Evolutionary conservation across 2,888 invertebrate genomes (phyloP).

Genomic region (Tethea ocularis): DNA sequence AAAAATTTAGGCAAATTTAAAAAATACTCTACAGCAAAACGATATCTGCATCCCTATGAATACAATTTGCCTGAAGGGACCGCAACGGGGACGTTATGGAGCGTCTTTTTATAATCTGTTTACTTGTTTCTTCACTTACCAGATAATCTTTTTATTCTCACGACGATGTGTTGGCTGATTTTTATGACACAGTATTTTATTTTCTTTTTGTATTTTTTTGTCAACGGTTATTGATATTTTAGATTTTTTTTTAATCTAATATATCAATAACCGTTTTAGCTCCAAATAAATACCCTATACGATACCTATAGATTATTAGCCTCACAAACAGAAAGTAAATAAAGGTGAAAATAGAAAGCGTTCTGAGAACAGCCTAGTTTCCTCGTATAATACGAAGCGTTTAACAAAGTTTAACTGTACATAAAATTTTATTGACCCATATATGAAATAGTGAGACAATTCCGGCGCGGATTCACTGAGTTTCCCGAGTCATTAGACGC

Average conservation of each 20-base stretch:
- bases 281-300: too few species aligned
- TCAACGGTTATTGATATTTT: too few species aligned
- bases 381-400: constrained; percentile 52
- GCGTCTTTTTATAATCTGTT: constrained; percentile 81
- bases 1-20: neutral
- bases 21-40: neutral
- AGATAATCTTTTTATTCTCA: constrained; percentile 74
- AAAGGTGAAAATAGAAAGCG: constrained; percentile 2
- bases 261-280: too few species aligned
- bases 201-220: neutral
- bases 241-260: too few species aligned
- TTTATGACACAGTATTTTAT: constrained; percentile 13
- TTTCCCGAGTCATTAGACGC: constrained; percentile 80
- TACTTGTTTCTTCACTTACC: constrained; percentile 67
- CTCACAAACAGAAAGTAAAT: constrained; percentile 7
- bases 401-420: constrained; percentile 81
- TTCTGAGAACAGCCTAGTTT: constrained; percentile 37
- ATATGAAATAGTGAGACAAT: constrained; percentile 82
- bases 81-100: constrained; percentile 43
- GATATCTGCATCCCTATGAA: constrained; percentile 30
- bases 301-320: neutral
- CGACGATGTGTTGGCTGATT: constrained; percentile 51
- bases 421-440: constrained; percentile 83
- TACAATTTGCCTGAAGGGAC: constrained; percentile 55
- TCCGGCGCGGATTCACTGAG: constrained; percentile 60